Base-by-base conservation (phyloP, 2,113 vertebrate species). In the Equus przewalskii region DNA sequence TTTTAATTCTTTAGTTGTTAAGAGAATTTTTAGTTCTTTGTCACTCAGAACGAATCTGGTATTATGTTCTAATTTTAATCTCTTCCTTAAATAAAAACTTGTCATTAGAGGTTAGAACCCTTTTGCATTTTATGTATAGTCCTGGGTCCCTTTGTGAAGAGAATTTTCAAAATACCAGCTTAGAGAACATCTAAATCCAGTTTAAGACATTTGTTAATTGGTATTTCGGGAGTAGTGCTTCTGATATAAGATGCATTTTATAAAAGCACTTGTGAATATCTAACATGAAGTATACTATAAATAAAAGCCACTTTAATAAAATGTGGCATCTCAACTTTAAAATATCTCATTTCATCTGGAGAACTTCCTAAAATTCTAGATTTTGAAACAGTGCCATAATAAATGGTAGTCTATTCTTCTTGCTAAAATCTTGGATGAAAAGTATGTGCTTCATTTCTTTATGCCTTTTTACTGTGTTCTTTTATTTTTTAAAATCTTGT, bases 81-180 rank as follows among this genome's bases (percentile, higher is more conserved):
- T 96, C 92, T 97, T 96, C 18, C 28, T 87, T 97, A 92, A 91
- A 78, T 97, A 97, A 95, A 92, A 95, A 96, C 30, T 89, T 88
- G 24, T 97, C 65, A 44, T 86, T 97, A 82, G 70, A 97, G 46
- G 18, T 81, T 96, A 54, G 2, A 93, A 56, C 56, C 96, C 67
- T 94, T 97, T 97, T 95, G 65, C 87, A 76, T 96, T 97, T 88
- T 96, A 93, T 46, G 65, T 92, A 97, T 92, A 97, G 88, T 78
- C 70, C 64, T 97, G 58, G 44, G 97, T 91, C n/a, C 67, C 95
- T 96, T 64, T 94, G 88, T 91, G 73, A 98, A 86, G n/a, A 98
- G 67, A 97, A 97, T 65, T 94, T 87, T 44, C 28, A 96, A 89
- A 97, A 97, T 98, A 94, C 97, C 95, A 97, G 3, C 24, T 98